Percentiles rank a stretch among this genome's conserved stretches.
Evolutionary conservation across 1,140 invertebrate genomes (phyloP).

Genomic region (Bactericera cockerelli): DNA sequence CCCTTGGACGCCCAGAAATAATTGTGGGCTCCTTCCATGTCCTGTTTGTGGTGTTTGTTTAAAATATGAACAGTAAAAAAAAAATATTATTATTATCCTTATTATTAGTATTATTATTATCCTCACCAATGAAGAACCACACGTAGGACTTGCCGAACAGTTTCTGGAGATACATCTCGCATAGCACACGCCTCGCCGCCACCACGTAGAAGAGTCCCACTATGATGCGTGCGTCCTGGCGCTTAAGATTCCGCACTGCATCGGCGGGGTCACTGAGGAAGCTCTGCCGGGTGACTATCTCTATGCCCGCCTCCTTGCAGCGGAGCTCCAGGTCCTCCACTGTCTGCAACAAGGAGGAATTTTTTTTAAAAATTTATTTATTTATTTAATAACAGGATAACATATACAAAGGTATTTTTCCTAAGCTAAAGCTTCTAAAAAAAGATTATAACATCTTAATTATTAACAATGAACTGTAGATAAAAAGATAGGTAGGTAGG

Average conservation of each 20-base stretch:
- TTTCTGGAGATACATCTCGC: constrained; percentile 89
- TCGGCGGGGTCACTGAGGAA: constrained; percentile 93
- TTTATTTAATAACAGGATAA: too few species aligned
- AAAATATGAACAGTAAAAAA: too few species aligned
- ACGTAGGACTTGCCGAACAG: constrained; percentile 93
- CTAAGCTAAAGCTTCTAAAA: background rate
- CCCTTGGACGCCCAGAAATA: too few species aligned
- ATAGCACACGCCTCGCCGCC: constrained; percentile 85
- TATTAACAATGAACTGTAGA: too few species aligned
- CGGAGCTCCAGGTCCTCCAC: constrained; percentile 91
- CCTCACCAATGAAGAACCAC: constrained; percentile 97
- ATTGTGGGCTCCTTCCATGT: too few species aligned
- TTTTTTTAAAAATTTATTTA: too few species aligned
- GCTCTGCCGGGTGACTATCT: constrained; percentile 89
- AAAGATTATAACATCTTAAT: too few species aligned
- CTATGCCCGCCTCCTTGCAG: constrained; percentile 83
- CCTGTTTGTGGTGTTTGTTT: too few species aligned
- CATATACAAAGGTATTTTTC: too few species aligned
- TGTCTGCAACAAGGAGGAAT: constrained; percentile 43
- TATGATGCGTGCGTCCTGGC: constrained; percentile 91
- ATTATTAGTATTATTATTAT: too few species aligned
- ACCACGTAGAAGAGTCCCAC: constrained; percentile 97
- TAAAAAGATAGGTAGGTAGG: too few species aligned
- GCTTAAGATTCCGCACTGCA: constrained; percentile 80
- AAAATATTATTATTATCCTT: too few species aligned